phyloP scores from a whole-genome alignment of 1,140 invertebrate genomes.

The Atta colombica region DNA sequence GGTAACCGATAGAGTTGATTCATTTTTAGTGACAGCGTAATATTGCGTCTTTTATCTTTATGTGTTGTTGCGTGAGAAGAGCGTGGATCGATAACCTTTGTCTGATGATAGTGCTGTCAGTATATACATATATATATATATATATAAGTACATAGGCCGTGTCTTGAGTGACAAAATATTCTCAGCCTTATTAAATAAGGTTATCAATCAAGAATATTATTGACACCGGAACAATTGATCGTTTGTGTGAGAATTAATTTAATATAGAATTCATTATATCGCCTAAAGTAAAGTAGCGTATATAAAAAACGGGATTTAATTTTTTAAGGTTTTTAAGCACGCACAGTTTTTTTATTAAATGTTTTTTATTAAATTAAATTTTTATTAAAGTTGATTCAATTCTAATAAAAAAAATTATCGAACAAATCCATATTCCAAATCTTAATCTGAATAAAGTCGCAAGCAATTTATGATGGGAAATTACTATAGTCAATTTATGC shows the following conservation, averaged over 20 bases:
- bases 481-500: constrained; percentile 36
- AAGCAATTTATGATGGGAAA: neutral
- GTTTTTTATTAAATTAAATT: too few relatives aligned
- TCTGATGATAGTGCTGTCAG: neutral
- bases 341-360: neutral
- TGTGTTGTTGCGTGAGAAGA: neutral
- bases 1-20: constrained; percentile 42
- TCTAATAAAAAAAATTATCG: neutral
- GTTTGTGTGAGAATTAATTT: neutral
- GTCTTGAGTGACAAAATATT: neutral
- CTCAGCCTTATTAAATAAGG: neutral
- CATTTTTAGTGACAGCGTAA: constrained; percentile 36
- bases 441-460: neutral
- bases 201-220: neutral
- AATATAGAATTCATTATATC: neutral
- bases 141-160: neutral
- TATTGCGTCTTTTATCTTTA: constrained; percentile 24
- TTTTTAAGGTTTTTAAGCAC: neutral
- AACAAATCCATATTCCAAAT: constrained; percentile 1
- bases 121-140: neutral
- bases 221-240: neutral
- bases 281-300: neutral
- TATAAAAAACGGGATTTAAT: neutral
- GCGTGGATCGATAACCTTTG: neutral
- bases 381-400: neutral